Conservation (phyloP, 2,888 invertebrate species). For the Therioaphis trifolii region DNA sequence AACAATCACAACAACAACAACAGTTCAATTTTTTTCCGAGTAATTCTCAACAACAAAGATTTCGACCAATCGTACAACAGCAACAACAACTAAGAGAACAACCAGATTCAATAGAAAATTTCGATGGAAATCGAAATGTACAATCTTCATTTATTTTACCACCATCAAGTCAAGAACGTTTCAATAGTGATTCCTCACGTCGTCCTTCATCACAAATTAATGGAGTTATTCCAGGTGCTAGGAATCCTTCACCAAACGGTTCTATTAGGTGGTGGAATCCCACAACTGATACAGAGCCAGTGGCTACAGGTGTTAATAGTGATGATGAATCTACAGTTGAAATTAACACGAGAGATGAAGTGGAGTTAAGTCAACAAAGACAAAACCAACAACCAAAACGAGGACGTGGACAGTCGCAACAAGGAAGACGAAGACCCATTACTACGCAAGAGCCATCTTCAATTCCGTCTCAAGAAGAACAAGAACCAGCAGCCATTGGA, state of each 20-base stretch:
- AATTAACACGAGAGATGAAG: slow-evolving; percentile 1
- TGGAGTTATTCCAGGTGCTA: not conserved
- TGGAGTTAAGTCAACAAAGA: slow-evolving; percentile 9
- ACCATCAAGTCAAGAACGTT: slow-evolving; percentile 44
- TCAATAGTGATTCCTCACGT: slow-evolving; percentile 27
- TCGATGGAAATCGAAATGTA: not conserved
- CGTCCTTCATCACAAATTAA: slow-evolving; percentile 23
- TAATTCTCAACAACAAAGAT: slow-evolving; percentile 46
- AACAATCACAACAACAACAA: slow-evolving; percentile 15
- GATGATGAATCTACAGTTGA: not conserved
- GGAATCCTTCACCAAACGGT: slow-evolving; percentile 25
- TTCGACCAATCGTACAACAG: slow-evolving; percentile 32
- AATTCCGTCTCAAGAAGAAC: not conserved
- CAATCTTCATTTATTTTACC: slow-evolving; percentile 12
- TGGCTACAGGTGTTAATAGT: not conserved
- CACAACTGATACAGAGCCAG: slow-evolving; percentile 4
- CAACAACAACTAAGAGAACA: slow-evolving; percentile 36
- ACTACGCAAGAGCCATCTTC: slow-evolving; percentile 14
- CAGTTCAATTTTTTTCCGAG: slow-evolving; percentile 46
- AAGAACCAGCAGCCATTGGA: slow-evolving; percentile 37
- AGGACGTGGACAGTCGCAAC: slow-evolving; percentile 22
- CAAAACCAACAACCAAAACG: slow-evolving; percentile 30
- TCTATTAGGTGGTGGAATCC: slow-evolving; percentile 43
- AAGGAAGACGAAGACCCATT: slow-evolving; percentile 12
- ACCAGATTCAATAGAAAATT: slow-evolving; percentile 17